These are phyloP conservation scores for Nylanderia fulva DNA, from an alignment of 1,140 invertebrate species.

Conservation along the genomic window DNA sequence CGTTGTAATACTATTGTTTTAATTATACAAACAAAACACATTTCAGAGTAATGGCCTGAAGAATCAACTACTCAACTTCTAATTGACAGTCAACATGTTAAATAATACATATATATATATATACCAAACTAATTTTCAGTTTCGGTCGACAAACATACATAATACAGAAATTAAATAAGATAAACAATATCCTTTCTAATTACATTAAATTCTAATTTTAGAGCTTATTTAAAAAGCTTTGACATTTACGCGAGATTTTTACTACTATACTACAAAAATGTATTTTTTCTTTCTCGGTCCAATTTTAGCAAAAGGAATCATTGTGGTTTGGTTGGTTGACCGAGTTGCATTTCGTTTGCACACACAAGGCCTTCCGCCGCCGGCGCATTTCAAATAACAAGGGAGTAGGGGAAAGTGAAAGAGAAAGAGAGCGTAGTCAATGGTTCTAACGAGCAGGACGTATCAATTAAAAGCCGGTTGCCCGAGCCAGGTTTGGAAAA, in stretches of 20 bases:
- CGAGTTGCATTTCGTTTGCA: conserved; percentile 12
- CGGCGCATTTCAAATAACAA: conserved; percentile 24
- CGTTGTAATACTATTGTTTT: too few relatives aligned
- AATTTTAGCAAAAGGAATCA: conserved; percentile 30
- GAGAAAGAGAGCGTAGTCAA: neutral
- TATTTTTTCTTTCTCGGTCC: neutral
- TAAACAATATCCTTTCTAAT: too few relatives aligned
- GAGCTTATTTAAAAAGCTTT: neutral
- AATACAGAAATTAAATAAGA: neutral
- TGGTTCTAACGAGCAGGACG: conserved; percentile 46
- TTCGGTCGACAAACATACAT: too few relatives aligned
- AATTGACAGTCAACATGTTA: too few relatives aligned
- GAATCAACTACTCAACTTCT: too few relatives aligned
- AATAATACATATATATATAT: too few relatives aligned
- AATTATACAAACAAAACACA: too few relatives aligned
- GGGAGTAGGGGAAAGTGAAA: neutral
- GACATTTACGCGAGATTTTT: neutral
- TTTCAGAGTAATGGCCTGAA: too few relatives aligned
- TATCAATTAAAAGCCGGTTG: conserved; percentile 59
- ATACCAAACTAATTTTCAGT: too few relatives aligned
- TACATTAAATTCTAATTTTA: neutral
- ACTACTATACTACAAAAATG: neutral
- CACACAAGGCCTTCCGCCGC: neutral
- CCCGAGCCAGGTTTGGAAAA: conserved; percentile 42
- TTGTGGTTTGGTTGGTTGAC: neutral